Percentiles rank a stretch among this genome's conserved stretches.
These are phyloP conservation scores for Ypsolopha sequella DNA, from an alignment of 2,888 invertebrate genomes.

Conservation along the genomic window DNA sequence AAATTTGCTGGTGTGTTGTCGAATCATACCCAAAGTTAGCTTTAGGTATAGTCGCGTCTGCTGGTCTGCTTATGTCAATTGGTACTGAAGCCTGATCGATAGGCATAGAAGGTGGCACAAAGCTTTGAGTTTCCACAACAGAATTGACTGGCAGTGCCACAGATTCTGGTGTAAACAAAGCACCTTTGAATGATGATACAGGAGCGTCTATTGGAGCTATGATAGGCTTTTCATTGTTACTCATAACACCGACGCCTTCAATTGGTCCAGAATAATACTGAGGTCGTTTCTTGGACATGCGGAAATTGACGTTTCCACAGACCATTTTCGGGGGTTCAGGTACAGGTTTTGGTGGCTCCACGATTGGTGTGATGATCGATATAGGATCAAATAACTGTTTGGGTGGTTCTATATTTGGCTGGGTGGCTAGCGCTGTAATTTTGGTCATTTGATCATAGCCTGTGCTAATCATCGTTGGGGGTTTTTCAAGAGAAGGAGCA, in stretches of 20 bases:
- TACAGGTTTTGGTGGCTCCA: not conserved
- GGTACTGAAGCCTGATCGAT: slow-evolving; percentile 8
- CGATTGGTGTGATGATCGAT: not conserved
- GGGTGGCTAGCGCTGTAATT: too few relatives aligned
- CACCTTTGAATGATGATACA: not conserved
- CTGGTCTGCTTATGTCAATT: slow-evolving; percentile 22
- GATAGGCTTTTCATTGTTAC: slow-evolving; percentile 46
- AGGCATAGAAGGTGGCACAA: slow-evolving; percentile 4
- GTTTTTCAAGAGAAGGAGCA: too few relatives aligned
- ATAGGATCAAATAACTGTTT: not conserved
- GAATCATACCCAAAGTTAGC: not conserved
- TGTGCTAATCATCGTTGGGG: too few relatives aligned
- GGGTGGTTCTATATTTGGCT: not conserved
- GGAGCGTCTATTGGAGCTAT: slow-evolving; percentile 25
- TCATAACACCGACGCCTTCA: slow-evolving; percentile 48
- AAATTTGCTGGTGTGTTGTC: not conserved
- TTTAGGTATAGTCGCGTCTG: slow-evolving; percentile 6
- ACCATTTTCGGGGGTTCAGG: slow-evolving; percentile 35
- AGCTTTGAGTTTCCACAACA: not conserved
- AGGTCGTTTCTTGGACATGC: slow-evolving; percentile 53
- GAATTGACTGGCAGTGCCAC: not conserved
- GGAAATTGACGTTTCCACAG: slow-evolving; percentile 33
- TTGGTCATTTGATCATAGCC: too few relatives aligned
- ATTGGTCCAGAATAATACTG: slow-evolving; percentile 65
- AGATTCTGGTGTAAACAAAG: slow-evolving; percentile 4